A percentile compares a stretch with the other conserved stretches of the same genome.
These are phyloP conservation scores for Malaclemys terrapin DNA, from an alignment of 2,113 vertebrate genomes.

Conservation along the genomic window DNA sequence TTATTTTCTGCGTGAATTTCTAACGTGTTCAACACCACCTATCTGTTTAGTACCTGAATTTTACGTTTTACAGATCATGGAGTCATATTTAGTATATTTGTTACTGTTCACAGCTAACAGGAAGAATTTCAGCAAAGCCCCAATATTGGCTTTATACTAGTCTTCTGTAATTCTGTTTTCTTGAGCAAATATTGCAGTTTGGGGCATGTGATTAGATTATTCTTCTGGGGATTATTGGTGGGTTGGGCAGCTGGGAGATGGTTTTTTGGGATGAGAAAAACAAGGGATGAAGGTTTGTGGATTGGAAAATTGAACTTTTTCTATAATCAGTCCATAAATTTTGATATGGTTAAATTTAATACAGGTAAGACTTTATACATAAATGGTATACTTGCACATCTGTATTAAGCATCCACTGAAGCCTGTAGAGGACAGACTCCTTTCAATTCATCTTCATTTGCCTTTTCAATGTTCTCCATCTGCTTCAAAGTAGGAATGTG, in stretches of 20 bases:
- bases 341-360: background rate
- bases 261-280: background rate
- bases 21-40: background rate
- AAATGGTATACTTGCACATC: background rate
- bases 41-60: background rate
- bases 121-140: background rate
- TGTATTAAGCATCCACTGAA: background rate
- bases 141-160: background rate
- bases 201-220: background rate
- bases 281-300: background rate
- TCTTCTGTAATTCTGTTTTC: background rate
- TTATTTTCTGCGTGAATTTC: background rate
- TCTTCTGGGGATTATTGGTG: background rate
- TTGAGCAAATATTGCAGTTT: background rate
- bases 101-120: background rate
- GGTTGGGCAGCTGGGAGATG: background rate
- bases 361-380: background rate
- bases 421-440: background rate
- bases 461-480: background rate
- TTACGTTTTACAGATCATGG: background rate
- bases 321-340: background rate
- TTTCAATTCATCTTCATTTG: background rate
- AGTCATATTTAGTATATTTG: background rate
- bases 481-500: background rate
- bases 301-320: background rate